phyloP scores from a whole-genome alignment of 2,888 invertebrate genomes.

The Nomada goodeniana region DNA sequence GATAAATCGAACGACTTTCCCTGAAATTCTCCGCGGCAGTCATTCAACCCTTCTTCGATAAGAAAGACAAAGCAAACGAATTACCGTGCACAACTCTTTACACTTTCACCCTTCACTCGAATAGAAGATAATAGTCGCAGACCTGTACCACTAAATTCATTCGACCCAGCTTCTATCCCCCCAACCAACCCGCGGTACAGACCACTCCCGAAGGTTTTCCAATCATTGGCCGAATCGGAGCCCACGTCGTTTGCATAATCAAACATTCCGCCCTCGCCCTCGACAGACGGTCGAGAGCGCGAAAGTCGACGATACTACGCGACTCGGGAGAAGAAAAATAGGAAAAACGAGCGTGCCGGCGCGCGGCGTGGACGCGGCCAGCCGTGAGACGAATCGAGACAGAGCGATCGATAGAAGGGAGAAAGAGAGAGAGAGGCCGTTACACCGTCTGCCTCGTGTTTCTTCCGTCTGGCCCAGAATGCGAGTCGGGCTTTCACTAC shows the following conservation, averaged over 20 bases:
- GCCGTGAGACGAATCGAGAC: conserved; percentile 51
- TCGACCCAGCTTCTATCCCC: not conserved
- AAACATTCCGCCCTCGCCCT: conserved; percentile 31
- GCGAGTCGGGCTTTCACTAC: conserved; percentile 81
- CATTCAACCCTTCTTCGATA: no score
- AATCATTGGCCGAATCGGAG: conserved; percentile 13
- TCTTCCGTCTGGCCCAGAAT: conserved; percentile 82
- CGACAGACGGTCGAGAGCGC: conserved; percentile 31
- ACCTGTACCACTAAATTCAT: conserved; percentile 15
- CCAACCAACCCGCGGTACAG: no score
- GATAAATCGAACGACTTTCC: no score
- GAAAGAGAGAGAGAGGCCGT: conserved; percentile 71
- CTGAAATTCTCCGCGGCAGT: no score
- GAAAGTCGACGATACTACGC: conserved; percentile 46
- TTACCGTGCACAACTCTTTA: no score
- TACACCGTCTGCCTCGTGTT: conserved; percentile 76
- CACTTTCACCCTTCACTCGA: no score
- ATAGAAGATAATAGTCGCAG: no score
- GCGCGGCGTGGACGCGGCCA: conserved; percentile 20
- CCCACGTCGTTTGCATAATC: conserved; percentile 36
- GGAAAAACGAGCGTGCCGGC: conserved; percentile 53
- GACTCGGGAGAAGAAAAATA: conserved; percentile 49
- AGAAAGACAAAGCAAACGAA: no score
- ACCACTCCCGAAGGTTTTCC: conserved; percentile 1
- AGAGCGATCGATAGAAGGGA: conserved; percentile 49